Percentiles rank a stretch among this genome's conserved stretches.
phyloP scores from a whole-genome alignment of 2,113 vertebrate species.

The Seriola quinqueradiata region DNA sequence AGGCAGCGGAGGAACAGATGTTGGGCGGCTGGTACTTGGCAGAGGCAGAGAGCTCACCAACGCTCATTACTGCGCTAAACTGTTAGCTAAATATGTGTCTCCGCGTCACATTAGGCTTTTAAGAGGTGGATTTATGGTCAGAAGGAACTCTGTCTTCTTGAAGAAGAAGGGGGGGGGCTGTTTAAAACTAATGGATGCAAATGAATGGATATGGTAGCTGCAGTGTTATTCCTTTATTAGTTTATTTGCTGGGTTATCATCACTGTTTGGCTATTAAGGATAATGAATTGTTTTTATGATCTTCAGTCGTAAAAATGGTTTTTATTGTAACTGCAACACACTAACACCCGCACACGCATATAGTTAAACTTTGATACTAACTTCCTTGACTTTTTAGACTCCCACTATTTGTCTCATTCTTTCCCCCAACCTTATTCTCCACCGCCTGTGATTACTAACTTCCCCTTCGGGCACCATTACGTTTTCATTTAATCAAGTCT shows the following conservation, averaged over 20 bases:
- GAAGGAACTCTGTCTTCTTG: conserved; percentile 45
- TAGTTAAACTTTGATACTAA: conserved; percentile 12
- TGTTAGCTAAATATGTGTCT: conserved; percentile 72
- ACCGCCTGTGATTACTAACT: conserved; percentile 19
- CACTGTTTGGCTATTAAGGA: conserved; percentile 13
- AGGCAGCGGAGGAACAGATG: conserved; percentile 72
- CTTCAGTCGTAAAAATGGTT: not conserved
- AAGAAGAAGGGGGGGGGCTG: not conserved
- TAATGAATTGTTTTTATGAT: conserved; percentile 30
- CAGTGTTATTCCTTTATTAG: conserved; percentile 30
- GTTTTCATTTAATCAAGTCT: conserved; percentile 70
- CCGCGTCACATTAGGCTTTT: conserved; percentile 64
- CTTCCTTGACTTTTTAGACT: conserved; percentile 20
- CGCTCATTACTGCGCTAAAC: conserved; percentile 72
- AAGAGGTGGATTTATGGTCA: conserved; percentile 64
- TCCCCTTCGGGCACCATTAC: conserved; percentile 48
- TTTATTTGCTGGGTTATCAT: conserved; percentile 44
- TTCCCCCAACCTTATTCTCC: conserved; percentile 24
- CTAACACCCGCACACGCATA: not conserved
- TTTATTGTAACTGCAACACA: not conserved
- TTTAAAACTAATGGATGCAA: conserved; percentile 53
- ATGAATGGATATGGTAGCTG: conserved; percentile 37
- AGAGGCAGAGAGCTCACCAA: conserved; percentile 54
- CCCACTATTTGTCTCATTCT: conserved; percentile 11
- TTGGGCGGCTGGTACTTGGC: conserved; percentile 70